phyloP scores from a whole-genome alignment of 2,113 vertebrate genomes.

The Myodes glareolus region DNA sequence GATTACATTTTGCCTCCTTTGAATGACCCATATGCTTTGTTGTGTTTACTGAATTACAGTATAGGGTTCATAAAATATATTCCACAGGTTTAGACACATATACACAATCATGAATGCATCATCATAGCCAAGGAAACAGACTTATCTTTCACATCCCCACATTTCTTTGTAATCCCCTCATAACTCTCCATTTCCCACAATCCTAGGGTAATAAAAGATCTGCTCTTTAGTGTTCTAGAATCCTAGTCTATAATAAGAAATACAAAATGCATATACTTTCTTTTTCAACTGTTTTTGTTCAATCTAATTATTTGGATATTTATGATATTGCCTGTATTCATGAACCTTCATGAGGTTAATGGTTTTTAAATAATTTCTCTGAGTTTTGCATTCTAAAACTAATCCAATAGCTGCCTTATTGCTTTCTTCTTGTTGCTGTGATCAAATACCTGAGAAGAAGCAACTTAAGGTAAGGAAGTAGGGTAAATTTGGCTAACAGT shows the following conservation, averaged over 20 bases:
- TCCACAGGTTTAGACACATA: neutral
- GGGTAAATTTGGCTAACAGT: neutral
- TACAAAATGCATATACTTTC: neutral
- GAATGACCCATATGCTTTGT: neutral
- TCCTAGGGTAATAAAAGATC: neutral
- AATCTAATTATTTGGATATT: neutral
- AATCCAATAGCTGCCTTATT: neutral
- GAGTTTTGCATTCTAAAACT: neutral
- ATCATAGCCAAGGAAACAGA: neutral
- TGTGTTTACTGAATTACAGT: neutral
- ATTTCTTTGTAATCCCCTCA: neutral
- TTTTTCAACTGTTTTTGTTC: neutral
- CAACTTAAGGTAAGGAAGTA: neutral
- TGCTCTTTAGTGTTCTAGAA: neutral
- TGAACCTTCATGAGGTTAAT: neutral
- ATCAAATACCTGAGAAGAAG: neutral
- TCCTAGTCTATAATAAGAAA: neutral
- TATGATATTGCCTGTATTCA: neutral
- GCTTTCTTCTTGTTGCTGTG: neutral
- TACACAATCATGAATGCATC: neutral
- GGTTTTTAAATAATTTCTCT: conserved; percentile 27
- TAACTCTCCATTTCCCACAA: neutral
- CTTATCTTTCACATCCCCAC: neutral
- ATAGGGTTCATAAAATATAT: neutral
- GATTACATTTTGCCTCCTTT: neutral